Evolutionary conservation across 1,140 invertebrate species (phyloP), one percentile per base, ranked within the genome.

Genomic region (Cephus cinctus): DNA sequence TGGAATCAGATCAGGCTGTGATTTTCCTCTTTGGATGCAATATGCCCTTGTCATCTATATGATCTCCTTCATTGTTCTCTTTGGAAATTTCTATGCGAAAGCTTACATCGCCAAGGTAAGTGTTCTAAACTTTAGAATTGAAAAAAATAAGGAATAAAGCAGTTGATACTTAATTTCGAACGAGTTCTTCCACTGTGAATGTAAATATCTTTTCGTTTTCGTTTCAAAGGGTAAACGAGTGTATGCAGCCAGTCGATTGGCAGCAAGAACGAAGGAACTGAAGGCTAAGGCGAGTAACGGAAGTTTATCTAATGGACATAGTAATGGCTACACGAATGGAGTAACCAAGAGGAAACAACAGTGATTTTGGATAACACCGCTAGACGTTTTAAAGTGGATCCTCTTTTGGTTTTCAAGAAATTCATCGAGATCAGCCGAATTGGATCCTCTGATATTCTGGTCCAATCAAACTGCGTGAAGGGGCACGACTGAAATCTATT

Each of bases 1-100:
- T 65, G 91, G 90, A 12, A 85, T 96, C 46, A 77, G 85, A 47
- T 86, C 85, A 1, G 86, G 87, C 39, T 96, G 94, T 74, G 86
- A 89, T 49, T 96, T 95, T 68, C 93, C 94, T 0, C 69, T 90
- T 16, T 96, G 93, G 92, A 95, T 96, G 91, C 90, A 95, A 65
- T 94, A 92, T 73, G 88, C 90, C 4, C 83, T 96, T 23, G 88
- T 94, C 46, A 76, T 91, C 50, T 96, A 96, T 76, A 94, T 94
- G 85, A 81, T 92, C 57, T 90, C 89, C 15, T 95, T 96, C 65
- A 87, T 96, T 57, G 82, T 92, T 1, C 81, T 96, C 9, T 96
- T 96, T 71, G 88, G 91, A 50, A 93, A 95, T 71, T 96, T 96
- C 75, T 96, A 95, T 65, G 82, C 84, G 47, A 87, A 89, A 62